Base-by-base conservation (phyloP, 2,113 vertebrate genomes). In the Emydocephalus ijimae region DNA sequence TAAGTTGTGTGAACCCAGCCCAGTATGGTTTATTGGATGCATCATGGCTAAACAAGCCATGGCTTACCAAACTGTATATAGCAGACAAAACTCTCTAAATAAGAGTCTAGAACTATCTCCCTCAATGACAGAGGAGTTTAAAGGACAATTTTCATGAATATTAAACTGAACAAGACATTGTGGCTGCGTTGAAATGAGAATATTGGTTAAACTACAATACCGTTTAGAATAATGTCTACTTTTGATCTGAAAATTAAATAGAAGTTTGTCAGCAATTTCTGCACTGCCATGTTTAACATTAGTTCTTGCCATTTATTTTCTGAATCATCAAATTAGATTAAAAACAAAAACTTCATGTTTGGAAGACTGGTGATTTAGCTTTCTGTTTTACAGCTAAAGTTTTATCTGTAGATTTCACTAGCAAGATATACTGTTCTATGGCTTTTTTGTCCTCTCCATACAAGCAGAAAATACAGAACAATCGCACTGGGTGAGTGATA, bases 301-400 rank as follows among this genome's bases (percentile, higher is more conserved):
- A 29, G 14, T 12, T 29, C 39, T 86, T 92, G 9, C 48, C 14
- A 6, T 88, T 69, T 54, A 18, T 50, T 88, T 88, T 92, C 86
- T 92, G 86, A 88, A 61, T 87, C 57, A 87, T 91, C 18, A 50
- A 21, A 87, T 52, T 45, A 61, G 55, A 5, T 57, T 61, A 56
- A 69, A 89, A 50, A 39, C 39, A 9, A 34, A 85, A 56, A 34
- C 89, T 34, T 69, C 45, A 56, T 45, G n/a, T 69, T 87, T 91
- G 59, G 94, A 39, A 0, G 0, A 50, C 57, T 26, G 52, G 52
- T 50, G 29, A 14, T 14, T 90, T 8, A 34, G 43, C 54, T 85
- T 89, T 61, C 21, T 52, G 18, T 61, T 89, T 92, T 12, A 5
- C 26, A 12, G 39, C 29, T 0, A 26, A 57, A 12, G 39, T 43